A percentile compares a stretch with the other conserved stretches of the same genome.
Evolutionary conservation across 2,113 vertebrate species (phyloP).

Genomic region (Alces alces): DNA sequence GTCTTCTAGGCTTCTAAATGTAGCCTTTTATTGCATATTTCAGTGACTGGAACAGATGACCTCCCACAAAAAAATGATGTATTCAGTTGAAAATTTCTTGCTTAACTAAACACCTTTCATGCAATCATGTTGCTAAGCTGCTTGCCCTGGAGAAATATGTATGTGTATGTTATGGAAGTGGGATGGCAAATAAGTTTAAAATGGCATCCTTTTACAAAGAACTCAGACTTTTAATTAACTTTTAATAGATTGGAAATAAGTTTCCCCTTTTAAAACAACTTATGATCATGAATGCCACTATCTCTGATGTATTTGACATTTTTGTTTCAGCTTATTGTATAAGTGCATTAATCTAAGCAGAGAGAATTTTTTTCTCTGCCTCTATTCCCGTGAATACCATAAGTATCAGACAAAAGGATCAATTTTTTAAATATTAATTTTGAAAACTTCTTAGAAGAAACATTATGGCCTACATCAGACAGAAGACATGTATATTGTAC

Average conservation of each 20-base stretch:
- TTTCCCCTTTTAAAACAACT: neutral
- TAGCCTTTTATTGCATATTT: slow-evolving; percentile 28
- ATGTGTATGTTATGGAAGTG: neutral
- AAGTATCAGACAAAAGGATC: neutral
- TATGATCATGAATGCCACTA: neutral
- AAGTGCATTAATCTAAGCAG: neutral
- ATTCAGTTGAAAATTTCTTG: neutral
- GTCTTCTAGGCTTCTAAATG: slow-evolving; percentile 37
- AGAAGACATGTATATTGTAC: neutral
- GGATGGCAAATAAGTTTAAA: neutral
- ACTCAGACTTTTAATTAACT: neutral
- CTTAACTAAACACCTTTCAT: slow-evolving; percentile 9
- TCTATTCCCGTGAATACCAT: neutral
- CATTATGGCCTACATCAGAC: neutral
- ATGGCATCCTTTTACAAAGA: neutral
- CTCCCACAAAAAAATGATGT: neutral
- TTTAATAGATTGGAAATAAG: neutral
- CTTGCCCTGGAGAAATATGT: neutral
- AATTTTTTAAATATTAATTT: neutral
- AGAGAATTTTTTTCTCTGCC: neutral
- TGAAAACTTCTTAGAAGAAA: slow-evolving; percentile 12
- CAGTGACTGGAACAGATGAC: slow-evolving; percentile 29
- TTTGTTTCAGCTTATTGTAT: neutral
- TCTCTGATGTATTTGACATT: neutral
- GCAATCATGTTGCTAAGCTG: neutral